phyloP scores from a whole-genome alignment of 2,113 vertebrate species.

The Brienomyrus brachyistius region DNA sequence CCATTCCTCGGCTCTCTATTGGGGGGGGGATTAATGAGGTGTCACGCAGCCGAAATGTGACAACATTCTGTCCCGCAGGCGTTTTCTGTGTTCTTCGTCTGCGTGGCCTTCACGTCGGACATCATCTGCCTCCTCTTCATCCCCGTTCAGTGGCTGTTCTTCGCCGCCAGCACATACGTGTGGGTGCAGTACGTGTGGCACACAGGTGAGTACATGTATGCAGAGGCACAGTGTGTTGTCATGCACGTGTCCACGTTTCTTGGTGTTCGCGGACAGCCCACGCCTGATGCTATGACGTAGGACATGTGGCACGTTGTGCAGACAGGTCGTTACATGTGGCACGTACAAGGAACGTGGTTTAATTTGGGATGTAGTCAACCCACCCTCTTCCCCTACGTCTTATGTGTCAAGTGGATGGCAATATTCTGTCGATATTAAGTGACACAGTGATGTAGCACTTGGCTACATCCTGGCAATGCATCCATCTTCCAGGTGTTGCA shows the following conservation, averaged over 20 bases:
- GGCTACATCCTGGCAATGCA: neutral
- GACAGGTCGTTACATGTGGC: too few species aligned
- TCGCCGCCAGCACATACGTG: slow-evolving; percentile 94
- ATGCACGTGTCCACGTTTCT: neutral
- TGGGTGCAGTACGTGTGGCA: slow-evolving; percentile 99
- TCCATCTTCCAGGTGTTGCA: neutral
- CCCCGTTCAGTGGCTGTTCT: slow-evolving; percentile 94
- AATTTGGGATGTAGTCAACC: neutral
- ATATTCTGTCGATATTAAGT: neutral
- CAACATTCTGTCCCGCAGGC: slow-evolving; percentile 61
- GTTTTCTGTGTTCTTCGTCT: slow-evolving; percentile 98
- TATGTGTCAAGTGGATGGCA: neutral
- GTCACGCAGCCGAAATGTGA: neutral
- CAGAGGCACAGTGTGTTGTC: accelerated
- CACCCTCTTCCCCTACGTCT: neutral
- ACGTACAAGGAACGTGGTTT: neutral
- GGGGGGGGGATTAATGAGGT: neutral
- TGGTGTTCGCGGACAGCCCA: neutral
- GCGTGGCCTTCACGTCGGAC: slow-evolving; percentile 95
- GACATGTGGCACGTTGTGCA: neutral
- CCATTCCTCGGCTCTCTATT: neutral
- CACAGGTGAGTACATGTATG: slow-evolving; percentile 68
- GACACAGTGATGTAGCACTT: neutral
- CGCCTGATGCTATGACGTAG: neutral
- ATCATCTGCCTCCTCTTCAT: slow-evolving; percentile 98